phyloP scores from a whole-genome alignment of 2,113 vertebrate genomes.

The Eurystomus gularis region DNA sequence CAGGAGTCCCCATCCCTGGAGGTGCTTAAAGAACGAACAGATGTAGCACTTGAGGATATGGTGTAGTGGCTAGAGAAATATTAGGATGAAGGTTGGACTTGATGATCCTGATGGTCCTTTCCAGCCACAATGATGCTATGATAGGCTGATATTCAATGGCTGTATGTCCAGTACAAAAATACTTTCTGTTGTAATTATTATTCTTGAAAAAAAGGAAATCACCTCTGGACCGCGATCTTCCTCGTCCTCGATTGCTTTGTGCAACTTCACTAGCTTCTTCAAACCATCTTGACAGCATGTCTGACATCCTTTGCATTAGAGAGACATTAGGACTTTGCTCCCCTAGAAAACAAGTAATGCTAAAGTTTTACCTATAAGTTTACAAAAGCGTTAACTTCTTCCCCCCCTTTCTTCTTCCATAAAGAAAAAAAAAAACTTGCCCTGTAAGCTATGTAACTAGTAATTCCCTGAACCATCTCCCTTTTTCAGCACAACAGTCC shows the following conservation, averaged over 20 bases:
- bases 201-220: constrained; percentile 11
- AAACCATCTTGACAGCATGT: constrained; percentile 98
- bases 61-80: too few species aligned
- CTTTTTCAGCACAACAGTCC: neutral
- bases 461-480: neutral
- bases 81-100: too few species aligned
- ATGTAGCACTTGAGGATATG: too few species aligned
- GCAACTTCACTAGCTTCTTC: constrained; percentile 96
- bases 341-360: constrained; percentile 73
- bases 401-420: neutral
- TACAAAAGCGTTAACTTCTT: neutral
- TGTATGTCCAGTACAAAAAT: neutral
- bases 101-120: too few species aligned
- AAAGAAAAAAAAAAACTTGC: neutral
- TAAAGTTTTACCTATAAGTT: neutral
- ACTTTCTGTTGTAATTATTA: neutral
- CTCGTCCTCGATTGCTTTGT: constrained; percentile 88
- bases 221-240: constrained; percentile 88
- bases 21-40: too few species aligned
- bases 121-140: too few species aligned
- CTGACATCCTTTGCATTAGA: constrained; percentile 98
- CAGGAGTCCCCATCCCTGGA: too few species aligned
- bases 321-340: constrained; percentile 96
- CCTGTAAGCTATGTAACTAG: neutral
- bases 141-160: neutral